Conservation (phyloP, 2,113 vertebrate species). For the Mormyrus lacerda region DNA sequence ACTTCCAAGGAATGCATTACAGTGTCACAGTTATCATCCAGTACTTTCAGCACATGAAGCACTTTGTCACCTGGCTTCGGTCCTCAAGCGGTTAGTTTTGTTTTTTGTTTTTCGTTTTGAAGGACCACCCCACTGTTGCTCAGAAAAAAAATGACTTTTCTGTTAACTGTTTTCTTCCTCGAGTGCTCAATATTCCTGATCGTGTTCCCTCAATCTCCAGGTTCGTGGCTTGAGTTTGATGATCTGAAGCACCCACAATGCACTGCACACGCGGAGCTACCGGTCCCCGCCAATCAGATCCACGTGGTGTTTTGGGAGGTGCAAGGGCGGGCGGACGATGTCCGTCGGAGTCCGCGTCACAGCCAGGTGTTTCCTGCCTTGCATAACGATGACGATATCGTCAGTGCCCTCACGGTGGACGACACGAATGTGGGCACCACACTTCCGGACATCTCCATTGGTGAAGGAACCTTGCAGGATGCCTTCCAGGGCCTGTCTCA, state of each 20-base stretch:
- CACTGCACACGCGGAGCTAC: slow-evolving; percentile 49
- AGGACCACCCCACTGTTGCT: neutral
- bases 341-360: neutral
- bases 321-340: slow-evolving; percentile 22
- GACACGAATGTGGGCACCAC: neutral
- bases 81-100: slow-evolving; percentile 68
- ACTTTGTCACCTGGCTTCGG: slow-evolving; percentile 80
- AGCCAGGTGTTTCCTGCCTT: slow-evolving; percentile 27
- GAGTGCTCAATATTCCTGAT: neutral
- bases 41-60: slow-evolving; percentile 60
- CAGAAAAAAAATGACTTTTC: neutral
- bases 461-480: slow-evolving; percentile 42
- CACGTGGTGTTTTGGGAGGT: slow-evolving; percentile 85
- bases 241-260: slow-evolving; percentile 72
- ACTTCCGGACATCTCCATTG: slow-evolving; percentile 34
- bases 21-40: slow-evolving; percentile 70
- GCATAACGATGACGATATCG: slow-evolving; percentile 33
- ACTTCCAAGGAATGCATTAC: slow-evolving; percentile 61
- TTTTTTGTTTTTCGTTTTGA: neutral
- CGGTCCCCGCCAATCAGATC: slow-evolving; percentile 68
- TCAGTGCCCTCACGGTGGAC: slow-evolving; percentile 29
- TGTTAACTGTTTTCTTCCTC: neutral
- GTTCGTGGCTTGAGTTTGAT: slow-evolving; percentile 82
- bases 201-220: slow-evolving; percentile 52
- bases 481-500: slow-evolving; percentile 54